Conservation (phyloP, 2,888 invertebrate genomes). For the Ligdia adustata region DNA sequence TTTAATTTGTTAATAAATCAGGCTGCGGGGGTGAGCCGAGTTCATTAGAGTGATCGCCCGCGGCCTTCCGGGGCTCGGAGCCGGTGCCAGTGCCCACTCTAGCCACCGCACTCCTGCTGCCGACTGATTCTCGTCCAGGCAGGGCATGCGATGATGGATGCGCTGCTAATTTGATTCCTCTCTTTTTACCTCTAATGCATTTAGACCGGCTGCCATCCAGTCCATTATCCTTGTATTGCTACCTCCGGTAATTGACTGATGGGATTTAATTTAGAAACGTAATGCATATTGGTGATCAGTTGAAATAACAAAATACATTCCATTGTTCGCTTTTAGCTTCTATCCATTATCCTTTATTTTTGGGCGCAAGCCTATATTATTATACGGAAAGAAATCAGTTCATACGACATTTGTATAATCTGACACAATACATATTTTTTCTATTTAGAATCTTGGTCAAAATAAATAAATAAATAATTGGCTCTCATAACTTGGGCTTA, state of each 20-base stretch:
- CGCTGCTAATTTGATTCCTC: conserved; percentile 55
- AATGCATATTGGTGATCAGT: conserved; percentile 15
- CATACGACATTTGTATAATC: too few species aligned
- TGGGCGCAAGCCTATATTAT: neutral
- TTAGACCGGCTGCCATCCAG: conserved; percentile 22
- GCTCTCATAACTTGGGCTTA: conserved; percentile 77
- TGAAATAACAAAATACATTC: neutral
- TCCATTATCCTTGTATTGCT: conserved; percentile 21
- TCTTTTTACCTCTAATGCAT: conserved; percentile 34
- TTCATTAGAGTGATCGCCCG: conserved; percentile 81
- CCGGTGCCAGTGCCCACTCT: conserved; percentile 56
- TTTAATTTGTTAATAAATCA: conserved; percentile 84
- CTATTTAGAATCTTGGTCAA: conserved; percentile 45
- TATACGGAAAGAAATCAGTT: too few species aligned
- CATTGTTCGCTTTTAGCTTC: neutral
- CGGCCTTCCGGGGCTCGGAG: conserved; percentile 77
- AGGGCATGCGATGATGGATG: conserved; percentile 65
- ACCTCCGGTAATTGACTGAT: conserved; percentile 23
- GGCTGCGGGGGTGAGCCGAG: conserved; percentile 74
- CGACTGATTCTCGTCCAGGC: conserved; percentile 69
- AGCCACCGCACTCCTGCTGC: conserved; percentile 62
- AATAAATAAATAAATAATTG: conserved; percentile 80
- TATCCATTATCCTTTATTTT: too few species aligned
- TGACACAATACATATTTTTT: neutral
- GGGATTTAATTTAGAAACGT: conserved; percentile 21